These are phyloP conservation scores for Cetoscarus ocellatus DNA, from an alignment of 2,797 vertebrate species.

Conservation along the genomic window DNA sequence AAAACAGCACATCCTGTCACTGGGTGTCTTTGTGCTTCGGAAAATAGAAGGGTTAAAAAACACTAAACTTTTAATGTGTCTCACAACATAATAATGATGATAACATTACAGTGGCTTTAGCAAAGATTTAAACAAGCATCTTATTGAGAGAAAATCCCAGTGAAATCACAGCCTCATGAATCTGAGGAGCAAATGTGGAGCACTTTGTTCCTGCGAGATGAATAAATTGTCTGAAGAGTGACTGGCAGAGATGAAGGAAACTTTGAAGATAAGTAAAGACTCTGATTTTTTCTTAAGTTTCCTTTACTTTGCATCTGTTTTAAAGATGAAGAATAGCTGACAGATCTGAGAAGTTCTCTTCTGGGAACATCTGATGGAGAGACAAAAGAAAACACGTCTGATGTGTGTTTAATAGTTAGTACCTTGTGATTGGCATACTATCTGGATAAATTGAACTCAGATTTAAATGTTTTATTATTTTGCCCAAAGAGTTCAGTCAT, in stretches of 20 bases:
- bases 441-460: slow-evolving; percentile 1
- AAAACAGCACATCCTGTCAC: slow-evolving; percentile 73
- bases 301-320: slow-evolving; percentile 56
- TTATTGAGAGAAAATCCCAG: slow-evolving; percentile 15
- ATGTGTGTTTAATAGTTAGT: slow-evolving; percentile 22
- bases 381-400: slow-evolving; percentile 23
- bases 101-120: slow-evolving; percentile 36
- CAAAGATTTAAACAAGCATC: slow-evolving; percentile 34
- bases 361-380: slow-evolving; percentile 28
- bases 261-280: slow-evolving; percentile 39
- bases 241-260: slow-evolving; percentile 57
- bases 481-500: background rate
- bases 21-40: slow-evolving; percentile 65
- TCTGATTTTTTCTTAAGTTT: slow-evolving; percentile 68
- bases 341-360: slow-evolving; percentile 20
- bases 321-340: slow-evolving; percentile 14
- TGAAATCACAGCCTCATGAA: slow-evolving; percentile 27
- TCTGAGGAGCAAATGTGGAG: slow-evolving; percentile 36
- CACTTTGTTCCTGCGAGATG: slow-evolving; percentile 49
- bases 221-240: slow-evolving; percentile 49
- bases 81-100: slow-evolving; percentile 40
- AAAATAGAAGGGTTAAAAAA: slow-evolving; percentile 38
- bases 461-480: background rate
- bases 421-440: slow-evolving; percentile 8
- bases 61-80: slow-evolving; percentile 50